Percentiles rank a stretch among this genome's conserved stretches.
phyloP scores from a whole-genome alignment of 2,888 invertebrate genomes.

The Therioaphis trifolii region DNA sequence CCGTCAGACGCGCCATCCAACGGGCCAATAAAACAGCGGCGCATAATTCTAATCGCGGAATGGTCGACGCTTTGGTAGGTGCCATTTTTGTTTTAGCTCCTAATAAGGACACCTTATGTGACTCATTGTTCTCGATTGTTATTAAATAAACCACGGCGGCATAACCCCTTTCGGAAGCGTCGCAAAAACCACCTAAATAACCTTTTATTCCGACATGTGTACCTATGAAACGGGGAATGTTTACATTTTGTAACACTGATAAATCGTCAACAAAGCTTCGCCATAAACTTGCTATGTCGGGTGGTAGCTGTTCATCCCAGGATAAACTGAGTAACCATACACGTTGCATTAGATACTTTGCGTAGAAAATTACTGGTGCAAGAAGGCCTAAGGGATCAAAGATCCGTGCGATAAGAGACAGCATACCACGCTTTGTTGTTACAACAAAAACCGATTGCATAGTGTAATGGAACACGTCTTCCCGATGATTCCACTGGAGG shows the following conservation, averaged over 20 bases:
- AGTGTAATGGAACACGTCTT: background rate
- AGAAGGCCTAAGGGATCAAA: constrained; percentile 53
- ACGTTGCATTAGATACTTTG: constrained; percentile 57
- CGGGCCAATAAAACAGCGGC: constrained; percentile 54
- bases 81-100: constrained; percentile 66
- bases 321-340: constrained; percentile 28
- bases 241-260: background rate
- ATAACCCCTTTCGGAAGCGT: constrained; percentile 50
- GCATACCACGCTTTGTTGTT: constrained; percentile 46
- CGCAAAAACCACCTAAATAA: constrained; percentile 59
- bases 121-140: constrained; percentile 17
- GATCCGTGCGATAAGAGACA: constrained; percentile 13
- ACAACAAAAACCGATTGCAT: background rate
- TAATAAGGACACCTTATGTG: constrained; percentile 64
- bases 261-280: background rate
- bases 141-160: constrained; percentile 64
- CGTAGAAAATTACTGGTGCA: constrained; percentile 18
- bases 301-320: constrained; percentile 57
- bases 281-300: background rate
- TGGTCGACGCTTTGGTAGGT: constrained; percentile 64
- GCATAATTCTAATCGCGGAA: constrained; percentile 67
- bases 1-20: constrained; percentile 64
- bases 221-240: background rate
- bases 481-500: constrained; percentile 24
- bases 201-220: background rate